Evolutionary conservation across 2,888 invertebrate genomes (phyloP), one percentile per base, ranked within the genome.

Genomic region (Coelogynopora nodosa): DNA sequence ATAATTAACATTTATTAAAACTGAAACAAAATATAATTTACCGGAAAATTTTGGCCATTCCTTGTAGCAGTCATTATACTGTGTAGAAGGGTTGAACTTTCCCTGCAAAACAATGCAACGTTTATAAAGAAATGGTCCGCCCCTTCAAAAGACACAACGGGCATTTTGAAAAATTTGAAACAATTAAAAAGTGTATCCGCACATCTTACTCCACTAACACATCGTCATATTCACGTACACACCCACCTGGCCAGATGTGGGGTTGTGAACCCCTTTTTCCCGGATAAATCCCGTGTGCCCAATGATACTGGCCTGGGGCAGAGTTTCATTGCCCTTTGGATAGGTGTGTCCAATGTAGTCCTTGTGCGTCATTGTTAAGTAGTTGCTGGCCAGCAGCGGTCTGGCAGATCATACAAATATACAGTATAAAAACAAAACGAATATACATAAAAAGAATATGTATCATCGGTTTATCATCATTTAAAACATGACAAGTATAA

Each of bases 251-350:
- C 10, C 49, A 26, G 31, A 0, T n/a, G 31, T 29, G 13, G 84
- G 84, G 2, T 31, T 84, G n/a, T 84, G 84, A 30, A 84, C 30
- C 0, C 84, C 84, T 18, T 30, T 5, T 84, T 84, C 84, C 31
- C 84, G 0, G 2, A 84, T 49, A 49, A 84, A 84, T 84, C 84
- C 84, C 30, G 23, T 30, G 13, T 30, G 84, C 27, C 31, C 31
- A 49, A 31, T 31, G 0, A 29, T 23, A 0, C 31, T 31, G 23
- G 84, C 27, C 10, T 74, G 23, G 26, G 84, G 84, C 31, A 84
- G 49, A 18, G 0, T 84, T 84, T 84, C 84, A 1, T 1, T 49
- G 13, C 84, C 84, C 30, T 0, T 29, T 23, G 84, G 84, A 31
- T 74, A 31, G 31, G 31, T 0, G n/a, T 74, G 49, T 23, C 84